A percentile compares a stretch with the other conserved stretches of the same genome.
Conservation (phyloP, 1,140 invertebrate species). For the Phymorhynchus buccinoides region DNA sequence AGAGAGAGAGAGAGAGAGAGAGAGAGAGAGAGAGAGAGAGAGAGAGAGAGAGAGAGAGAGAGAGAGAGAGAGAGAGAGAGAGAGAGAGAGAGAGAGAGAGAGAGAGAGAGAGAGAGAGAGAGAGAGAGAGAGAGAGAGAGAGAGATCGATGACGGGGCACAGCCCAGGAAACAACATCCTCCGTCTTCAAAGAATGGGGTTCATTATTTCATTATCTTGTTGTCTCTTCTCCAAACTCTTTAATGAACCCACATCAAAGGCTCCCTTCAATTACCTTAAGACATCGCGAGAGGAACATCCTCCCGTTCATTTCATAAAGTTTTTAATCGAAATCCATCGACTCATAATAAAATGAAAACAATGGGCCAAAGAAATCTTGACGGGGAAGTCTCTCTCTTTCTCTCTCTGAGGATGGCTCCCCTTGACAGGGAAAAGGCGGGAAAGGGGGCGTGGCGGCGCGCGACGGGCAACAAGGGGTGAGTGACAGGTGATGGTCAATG, state of each 20-base stretch:
- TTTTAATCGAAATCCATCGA: slow-evolving; percentile 11
- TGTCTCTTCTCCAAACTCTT: not conserved
- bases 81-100: not conserved
- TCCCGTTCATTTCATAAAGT: not conserved
- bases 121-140: not conserved
- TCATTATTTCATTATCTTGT: not conserved
- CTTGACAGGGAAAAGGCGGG: slow-evolving; percentile 1
- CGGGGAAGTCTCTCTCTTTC: not conserved
- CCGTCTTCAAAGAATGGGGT: not conserved
- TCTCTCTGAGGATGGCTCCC: too few species aligned
- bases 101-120: not conserved
- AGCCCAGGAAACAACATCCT: too few species aligned
- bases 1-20: not conserved
- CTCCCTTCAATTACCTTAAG: not conserved
- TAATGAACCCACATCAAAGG: slow-evolving; percentile 21
- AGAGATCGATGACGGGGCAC: not conserved
- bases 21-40: not conserved
- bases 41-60: not conserved
- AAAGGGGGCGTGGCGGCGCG: slow-evolving; percentile 5
- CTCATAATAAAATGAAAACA: not conserved
- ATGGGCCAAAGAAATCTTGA: not conserved
- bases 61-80: not conserved
- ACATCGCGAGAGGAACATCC: not conserved
- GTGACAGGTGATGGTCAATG: slow-evolving; percentile 19
- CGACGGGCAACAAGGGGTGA: not conserved